These are phyloP conservation scores for Acromyrmex charruanus DNA, from an alignment of 1,140 invertebrate species.

Conservation along the genomic window DNA sequence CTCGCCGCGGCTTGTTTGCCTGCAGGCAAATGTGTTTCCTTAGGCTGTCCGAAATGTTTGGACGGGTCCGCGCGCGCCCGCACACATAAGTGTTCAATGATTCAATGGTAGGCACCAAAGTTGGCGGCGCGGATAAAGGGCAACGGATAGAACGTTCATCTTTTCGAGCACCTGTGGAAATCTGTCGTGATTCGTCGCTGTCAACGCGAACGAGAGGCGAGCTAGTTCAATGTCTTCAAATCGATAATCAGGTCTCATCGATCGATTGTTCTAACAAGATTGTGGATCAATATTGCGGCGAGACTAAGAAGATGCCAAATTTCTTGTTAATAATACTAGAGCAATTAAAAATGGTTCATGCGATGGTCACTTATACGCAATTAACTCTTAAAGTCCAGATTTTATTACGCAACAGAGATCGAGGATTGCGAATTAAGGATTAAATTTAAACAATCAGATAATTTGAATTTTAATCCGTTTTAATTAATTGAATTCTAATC, in stretches of 20 bases:
- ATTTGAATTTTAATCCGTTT: too few relatives aligned
- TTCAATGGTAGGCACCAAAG: slow-evolving; percentile 62
- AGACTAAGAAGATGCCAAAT: neutral
- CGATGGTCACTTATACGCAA: neutral
- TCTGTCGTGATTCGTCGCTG: slow-evolving; percentile 33
- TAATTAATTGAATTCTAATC: too few relatives aligned
- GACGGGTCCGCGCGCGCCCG: slow-evolving; percentile 73
- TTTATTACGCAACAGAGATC: too few relatives aligned
- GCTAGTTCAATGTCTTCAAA: neutral
- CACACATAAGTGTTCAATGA: slow-evolving; percentile 77
- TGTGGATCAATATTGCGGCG: neutral
- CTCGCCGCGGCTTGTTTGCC: slow-evolving; percentile 80
- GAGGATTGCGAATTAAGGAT: too few relatives aligned
- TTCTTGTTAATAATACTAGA: neutral
- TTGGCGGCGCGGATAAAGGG: slow-evolving; percentile 25
- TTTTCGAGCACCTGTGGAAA: slow-evolving; percentile 51
- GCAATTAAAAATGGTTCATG: neutral
- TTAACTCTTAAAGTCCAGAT: neutral
- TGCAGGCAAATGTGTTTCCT: slow-evolving; percentile 86
- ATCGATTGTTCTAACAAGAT: neutral
- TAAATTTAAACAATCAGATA: too few relatives aligned
- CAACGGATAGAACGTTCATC: slow-evolving; percentile 2
- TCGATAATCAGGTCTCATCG: neutral
- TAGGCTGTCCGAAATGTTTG: slow-evolving; percentile 85
- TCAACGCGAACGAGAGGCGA: neutral